Conservation (phyloP, 1,140 invertebrate species). For the Homarus americanus region DNA sequence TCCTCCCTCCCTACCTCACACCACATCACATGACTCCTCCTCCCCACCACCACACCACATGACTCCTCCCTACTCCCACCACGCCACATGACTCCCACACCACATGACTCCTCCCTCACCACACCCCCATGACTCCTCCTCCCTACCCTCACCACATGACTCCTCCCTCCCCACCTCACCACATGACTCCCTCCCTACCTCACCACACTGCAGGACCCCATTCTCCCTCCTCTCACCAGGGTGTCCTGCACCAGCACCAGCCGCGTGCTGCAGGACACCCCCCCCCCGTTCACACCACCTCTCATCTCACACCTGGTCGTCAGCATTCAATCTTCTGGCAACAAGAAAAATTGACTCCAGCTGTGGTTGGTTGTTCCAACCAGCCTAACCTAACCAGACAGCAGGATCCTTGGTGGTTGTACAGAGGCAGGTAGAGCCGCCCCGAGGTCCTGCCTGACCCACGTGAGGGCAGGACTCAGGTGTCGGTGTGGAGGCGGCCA, state of each 20-base stretch:
- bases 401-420: no score
- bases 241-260: not conserved
- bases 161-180: no score
- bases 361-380: not conserved
- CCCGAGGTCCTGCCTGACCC: not conserved
- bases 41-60: no score
- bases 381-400: no score
- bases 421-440: not conserved
- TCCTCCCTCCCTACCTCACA: no score
- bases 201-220: no score
- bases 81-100: no score
- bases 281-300: not conserved
- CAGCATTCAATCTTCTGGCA: not conserved
- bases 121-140: not conserved
- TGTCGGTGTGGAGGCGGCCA: not conserved
- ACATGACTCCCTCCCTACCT: not conserved
- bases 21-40: no score
- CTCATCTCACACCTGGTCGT: not conserved
- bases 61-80: slow-evolving; percentile 16
- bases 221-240: not conserved
- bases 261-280: no score
- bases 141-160: no score
- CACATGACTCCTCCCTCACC: not conserved
- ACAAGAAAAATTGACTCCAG: not conserved
- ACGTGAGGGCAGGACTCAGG: not conserved